Evolutionary conservation across 2,113 vertebrate genomes (phyloP), one percentile per base, ranked within the genome.

Genomic region (Platysteira castanea): DNA sequence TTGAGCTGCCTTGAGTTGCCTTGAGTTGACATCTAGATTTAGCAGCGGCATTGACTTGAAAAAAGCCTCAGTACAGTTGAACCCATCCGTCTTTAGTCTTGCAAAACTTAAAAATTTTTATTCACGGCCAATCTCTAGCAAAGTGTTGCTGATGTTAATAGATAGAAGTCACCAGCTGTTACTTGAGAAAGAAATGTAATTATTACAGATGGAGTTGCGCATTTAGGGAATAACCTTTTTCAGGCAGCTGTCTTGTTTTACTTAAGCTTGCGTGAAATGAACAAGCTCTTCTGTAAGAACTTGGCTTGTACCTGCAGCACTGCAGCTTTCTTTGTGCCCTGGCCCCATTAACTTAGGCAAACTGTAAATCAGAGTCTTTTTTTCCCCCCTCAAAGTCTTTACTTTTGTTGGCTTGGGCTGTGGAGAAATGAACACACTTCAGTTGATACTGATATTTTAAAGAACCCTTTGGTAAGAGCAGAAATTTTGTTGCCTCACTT

Each of bases 11-110:
- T n/a, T n/a, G n/a, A n/a, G n/a, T n/a, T n/a, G n/a, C n/a, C n/a
- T n/a, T n/a, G n/a, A n/a, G n/a, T n/a, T n/a, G n/a, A n/a, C n/a
- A n/a, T n/a, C n/a, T n/a, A n/a, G n/a, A n/a, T n/a, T n/a, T 20
- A 3, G 27, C 7, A 30, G 22, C 10, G 22, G 13, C 49, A 15
- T 16, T 24, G 37, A 13, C 31, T 53, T 33, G 47, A 27, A 59
- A 47, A 41, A 35, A 11, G 23, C 12, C 14, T n/a, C 9, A 0
- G 0, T 17, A 1, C 7, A 2, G 1, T 31, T 56, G 33, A 54
- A 42, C 19, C 5, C 2, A 4, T 23, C 31, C 4, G 1, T n/a
- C 12, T 65, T 35, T 1, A 13, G n/a, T 9, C 27, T 11, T 41
- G 11, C 33, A 11, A 44, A 60, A 5, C 11, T 27, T 52, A 5